Evolutionary conservation across 2,113 vertebrate species (phyloP).

Genomic region (Urocitellus parryii): DNA sequence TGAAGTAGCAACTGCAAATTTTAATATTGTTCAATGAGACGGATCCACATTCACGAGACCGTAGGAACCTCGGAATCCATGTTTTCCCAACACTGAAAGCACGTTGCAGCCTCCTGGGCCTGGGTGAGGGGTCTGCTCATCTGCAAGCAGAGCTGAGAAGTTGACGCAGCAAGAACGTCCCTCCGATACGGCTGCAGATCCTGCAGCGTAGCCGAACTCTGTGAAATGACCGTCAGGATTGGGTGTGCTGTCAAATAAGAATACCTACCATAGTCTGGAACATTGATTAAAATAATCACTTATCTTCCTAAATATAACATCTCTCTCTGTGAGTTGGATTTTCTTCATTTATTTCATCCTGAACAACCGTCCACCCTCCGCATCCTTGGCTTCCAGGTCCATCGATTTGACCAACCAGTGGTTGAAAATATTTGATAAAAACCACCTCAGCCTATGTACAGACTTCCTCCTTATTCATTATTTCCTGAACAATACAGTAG

Average conservation of each 20-base stretch:
- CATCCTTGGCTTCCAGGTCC: neutral
- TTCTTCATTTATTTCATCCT: neutral
- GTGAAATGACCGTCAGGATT: neutral
- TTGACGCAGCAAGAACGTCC: neutral
- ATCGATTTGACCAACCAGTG: neutral
- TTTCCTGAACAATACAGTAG: neutral
- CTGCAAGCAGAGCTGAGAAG: neutral
- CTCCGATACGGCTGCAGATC: neutral
- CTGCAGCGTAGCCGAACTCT: neutral
- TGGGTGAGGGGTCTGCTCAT: too few relatives aligned
- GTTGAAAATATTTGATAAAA: neutral
- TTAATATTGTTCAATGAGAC: neutral
- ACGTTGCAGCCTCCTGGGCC: too few relatives aligned
- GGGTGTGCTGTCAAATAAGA: neutral
- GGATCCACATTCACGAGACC: neutral
- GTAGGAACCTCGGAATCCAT: neutral
- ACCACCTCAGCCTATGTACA: too few relatives aligned
- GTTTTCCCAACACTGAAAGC: neutral
- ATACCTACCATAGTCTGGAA: neutral
- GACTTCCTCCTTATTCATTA: neutral
- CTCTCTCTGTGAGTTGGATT: neutral
- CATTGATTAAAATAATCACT: constrained; percentile 4
- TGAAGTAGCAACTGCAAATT: neutral
- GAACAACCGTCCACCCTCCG: neutral
- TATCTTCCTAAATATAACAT: neutral